A percentile compares a stretch with the other conserved stretches of the same genome.
Conservation (phyloP, 2,888 invertebrate species). For the Lingula anatina region DNA sequence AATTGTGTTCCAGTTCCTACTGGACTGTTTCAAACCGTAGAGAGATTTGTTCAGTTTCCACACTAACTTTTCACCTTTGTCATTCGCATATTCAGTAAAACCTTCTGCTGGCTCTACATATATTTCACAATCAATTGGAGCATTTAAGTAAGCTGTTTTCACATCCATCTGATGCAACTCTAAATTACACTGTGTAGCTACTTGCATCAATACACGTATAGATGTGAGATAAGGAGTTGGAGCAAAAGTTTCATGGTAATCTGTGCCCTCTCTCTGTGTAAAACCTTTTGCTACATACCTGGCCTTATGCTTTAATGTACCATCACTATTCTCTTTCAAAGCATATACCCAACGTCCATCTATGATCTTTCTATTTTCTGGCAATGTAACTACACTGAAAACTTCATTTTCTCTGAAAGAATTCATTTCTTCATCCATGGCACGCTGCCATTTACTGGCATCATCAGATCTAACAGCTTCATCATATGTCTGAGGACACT, state of each 20-base stretch:
- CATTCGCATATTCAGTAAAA: slow-evolving; percentile 1
- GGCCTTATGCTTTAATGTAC: slow-evolving; percentile 11
- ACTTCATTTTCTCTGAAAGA: slow-evolving; percentile 14
- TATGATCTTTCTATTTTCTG: slow-evolving; percentile 9
- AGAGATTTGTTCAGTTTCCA: slow-evolving; percentile 14
- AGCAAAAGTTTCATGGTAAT: slow-evolving; percentile 19
- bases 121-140: slow-evolving; percentile 16
- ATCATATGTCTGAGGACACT: slow-evolving; percentile 9
- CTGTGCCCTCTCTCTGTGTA: slow-evolving; percentile 12
- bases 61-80: slow-evolving; percentile 6
- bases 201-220: slow-evolving; percentile 13
- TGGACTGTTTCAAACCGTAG: slow-evolving; percentile 16
- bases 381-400: slow-evolving; percentile 11
- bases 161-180: slow-evolving; percentile 16
- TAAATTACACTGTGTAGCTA: slow-evolving; percentile 12
- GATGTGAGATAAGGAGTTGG: slow-evolving; percentile 15
- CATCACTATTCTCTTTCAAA: slow-evolving; percentile 10
- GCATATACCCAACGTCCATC: slow-evolving; percentile 15
- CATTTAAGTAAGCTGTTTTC: slow-evolving; percentile 14
- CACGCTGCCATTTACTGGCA: slow-evolving; percentile 8
- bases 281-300: slow-evolving; percentile 17
- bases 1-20: slow-evolving; percentile 15
- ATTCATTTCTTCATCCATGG: slow-evolving; percentile 14
- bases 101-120: slow-evolving; percentile 16
- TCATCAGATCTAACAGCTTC: slow-evolving; percentile 10